Evolutionary conservation across 2,113 vertebrate genomes (phyloP).

Genomic region (Sterna hirundo): DNA sequence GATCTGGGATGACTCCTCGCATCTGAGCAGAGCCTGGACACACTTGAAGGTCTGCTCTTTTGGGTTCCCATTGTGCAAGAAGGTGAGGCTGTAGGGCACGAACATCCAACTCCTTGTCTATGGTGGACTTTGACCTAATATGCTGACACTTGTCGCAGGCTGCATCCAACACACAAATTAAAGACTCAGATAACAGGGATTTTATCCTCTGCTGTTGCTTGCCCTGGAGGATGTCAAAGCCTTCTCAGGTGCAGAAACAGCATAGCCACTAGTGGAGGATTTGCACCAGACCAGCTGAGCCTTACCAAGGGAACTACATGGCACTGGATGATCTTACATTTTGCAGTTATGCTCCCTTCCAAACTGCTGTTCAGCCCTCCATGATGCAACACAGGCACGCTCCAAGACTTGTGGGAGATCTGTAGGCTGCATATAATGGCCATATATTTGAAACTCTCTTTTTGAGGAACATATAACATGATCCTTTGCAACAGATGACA

Average conservation of each 20-base stretch:
- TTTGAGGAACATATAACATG: background rate
- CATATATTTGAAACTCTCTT: background rate
- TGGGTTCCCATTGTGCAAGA: background rate
- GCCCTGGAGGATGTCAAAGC: background rate
- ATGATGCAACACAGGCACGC: background rate
- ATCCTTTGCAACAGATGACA: background rate
- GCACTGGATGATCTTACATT: background rate
- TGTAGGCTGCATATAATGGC: background rate
- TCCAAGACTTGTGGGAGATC: background rate
- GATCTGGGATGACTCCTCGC: background rate
- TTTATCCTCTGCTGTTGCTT: background rate
- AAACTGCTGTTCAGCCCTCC: background rate
- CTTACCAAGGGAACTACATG: fast-evolving
- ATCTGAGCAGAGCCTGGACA: background rate
- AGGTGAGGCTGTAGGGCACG: background rate
- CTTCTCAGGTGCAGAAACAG: background rate
- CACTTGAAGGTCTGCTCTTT: background rate
- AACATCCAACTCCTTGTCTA: background rate
- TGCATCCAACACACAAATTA: background rate
- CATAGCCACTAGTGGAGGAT: background rate
- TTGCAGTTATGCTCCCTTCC: background rate
- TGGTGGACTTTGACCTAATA: background rate
- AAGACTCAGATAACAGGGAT: background rate
- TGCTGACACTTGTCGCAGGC: background rate
- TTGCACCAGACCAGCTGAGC: background rate